Percentiles rank a stretch among this genome's conserved stretches.
These are phyloP conservation scores for Pteropus alecto DNA, from an alignment of 2,113 vertebrate species.

Conservation along the genomic window DNA sequence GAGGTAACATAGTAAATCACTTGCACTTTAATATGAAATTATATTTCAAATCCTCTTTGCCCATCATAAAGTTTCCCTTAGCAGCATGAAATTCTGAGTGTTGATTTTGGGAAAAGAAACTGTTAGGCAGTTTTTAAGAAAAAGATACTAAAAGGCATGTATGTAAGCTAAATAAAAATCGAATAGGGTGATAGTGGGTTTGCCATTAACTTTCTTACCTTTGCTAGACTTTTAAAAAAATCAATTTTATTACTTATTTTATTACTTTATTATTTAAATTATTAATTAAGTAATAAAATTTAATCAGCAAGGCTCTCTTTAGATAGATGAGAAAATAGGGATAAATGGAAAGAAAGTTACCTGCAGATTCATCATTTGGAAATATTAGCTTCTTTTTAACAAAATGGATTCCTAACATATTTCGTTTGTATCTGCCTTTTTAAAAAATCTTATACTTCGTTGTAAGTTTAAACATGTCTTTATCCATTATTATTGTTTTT, in stretches of 20 bases:
- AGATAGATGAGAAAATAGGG: background rate
- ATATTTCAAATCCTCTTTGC: background rate
- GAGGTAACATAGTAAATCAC: background rate
- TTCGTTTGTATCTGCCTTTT: background rate
- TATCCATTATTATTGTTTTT: background rate
- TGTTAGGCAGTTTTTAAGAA: background rate
- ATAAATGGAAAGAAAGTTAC: background rate
- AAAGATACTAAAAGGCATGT: background rate
- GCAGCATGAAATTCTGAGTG: background rate
- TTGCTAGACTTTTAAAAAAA: background rate
- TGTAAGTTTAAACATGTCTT: background rate
- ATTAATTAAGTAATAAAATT: background rate
- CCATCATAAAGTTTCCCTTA: background rate
- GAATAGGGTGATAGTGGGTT: background rate
- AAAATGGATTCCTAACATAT: background rate
- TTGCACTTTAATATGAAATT: background rate
- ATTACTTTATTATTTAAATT: too few species aligned
- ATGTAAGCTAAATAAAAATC: background rate
- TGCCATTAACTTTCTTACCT: background rate
- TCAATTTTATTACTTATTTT: background rate
- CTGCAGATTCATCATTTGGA: background rate
- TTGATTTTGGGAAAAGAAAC: background rate
- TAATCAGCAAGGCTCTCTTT: background rate
- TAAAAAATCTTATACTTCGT: background rate
- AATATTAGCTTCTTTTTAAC: background rate